These are phyloP conservation scores for Panorpa germanica DNA, from an alignment of 2,888 invertebrate species.

Conservation along the genomic window DNA sequence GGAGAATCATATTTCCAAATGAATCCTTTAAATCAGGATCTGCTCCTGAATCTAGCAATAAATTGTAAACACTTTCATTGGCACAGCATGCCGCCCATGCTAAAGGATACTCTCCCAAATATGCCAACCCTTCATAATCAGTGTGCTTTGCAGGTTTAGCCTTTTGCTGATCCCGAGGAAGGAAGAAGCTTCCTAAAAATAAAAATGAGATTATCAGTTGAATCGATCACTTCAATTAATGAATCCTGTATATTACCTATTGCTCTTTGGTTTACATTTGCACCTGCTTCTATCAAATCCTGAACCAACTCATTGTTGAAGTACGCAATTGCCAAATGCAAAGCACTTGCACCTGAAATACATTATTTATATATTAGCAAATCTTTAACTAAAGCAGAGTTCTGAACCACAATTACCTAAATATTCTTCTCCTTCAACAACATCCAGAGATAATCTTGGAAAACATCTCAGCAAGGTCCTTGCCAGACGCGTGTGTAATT, in stretches of 20 bases:
- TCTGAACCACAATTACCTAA: slow-evolving; percentile 37
- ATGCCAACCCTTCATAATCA: slow-evolving; percentile 92
- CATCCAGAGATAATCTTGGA: slow-evolving; percentile 77
- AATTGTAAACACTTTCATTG: slow-evolving; percentile 92
- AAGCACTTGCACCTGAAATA: slow-evolving; percentile 62
- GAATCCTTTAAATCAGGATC: slow-evolving; percentile 92
- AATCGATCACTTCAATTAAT: slow-evolving; percentile 2
- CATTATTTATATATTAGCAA: slow-evolving; percentile 8
- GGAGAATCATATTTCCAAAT: slow-evolving; percentile 97
- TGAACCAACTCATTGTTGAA: slow-evolving; percentile 90
- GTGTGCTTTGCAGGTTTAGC: slow-evolving; percentile 60
- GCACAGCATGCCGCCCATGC: slow-evolving; percentile 97
- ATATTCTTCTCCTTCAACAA: slow-evolving; percentile 95
- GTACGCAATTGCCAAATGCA: slow-evolving; percentile 93
- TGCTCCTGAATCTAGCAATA: slow-evolving; percentile 78
- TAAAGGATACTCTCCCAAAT: slow-evolving; percentile 91
- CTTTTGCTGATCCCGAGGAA: slow-evolving; percentile 85
- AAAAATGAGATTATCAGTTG: not conserved
- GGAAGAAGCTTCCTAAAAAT: slow-evolving; percentile 62
- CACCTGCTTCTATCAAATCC: slow-evolving; percentile 81
- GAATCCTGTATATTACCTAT: slow-evolving; percentile 39
- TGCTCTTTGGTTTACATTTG: slow-evolving; percentile 82
- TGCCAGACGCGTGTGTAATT: slow-evolving; percentile 51
- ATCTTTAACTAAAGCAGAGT: slow-evolving; percentile 4
- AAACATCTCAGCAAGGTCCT: slow-evolving; percentile 79